Base-by-base conservation (phyloP, 2,797 vertebrate genomes). In the Antrozous pallidus region DNA sequence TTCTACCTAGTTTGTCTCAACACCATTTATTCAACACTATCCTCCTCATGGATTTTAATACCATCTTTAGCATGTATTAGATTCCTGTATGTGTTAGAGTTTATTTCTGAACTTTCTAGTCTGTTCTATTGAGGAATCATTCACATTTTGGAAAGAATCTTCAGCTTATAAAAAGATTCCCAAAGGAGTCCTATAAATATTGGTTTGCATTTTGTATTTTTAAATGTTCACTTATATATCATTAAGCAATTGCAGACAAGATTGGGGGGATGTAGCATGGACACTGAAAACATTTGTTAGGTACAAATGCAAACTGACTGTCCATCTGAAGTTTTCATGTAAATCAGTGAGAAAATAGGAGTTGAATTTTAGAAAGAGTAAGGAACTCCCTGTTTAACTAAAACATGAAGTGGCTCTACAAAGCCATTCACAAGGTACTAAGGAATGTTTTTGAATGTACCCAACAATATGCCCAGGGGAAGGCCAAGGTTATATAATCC, bases 291-390 rank as follows among this genome's bases (percentile, higher is more conserved):
- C 45, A 91, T 96, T 92, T 89, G 58, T 77, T 83, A 74, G 70
- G 54, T 92, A 84, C 51, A 81, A 87, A 70, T 89, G 56, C 10
- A 83, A 58, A 67, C 61, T 77, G 67, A 90, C 28, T 89, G 33
- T 58, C 28, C 22, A 36, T 94, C 71, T 89, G 65, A 94, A 95
- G 78, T 69, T 81, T 94, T 78, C 67, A 58, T 86, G 71, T 91
- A 75, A 84, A 95, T 90, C 67, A 90, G 45, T 92, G 74, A 94
- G 82, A 90, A 91, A 90, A 87, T 74, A 80, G 42, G 77, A 80
- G 42, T 74, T 69, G 26, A 85, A 82, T 93, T 92, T 84, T 20
- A 84, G 49, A 75, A 71, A 88, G 42, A 47, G 17, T 90, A 84
- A 92, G 61, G 28, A 94, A 79, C 2, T 13, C 24, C 28, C 8